A percentile compares a stretch with the other conserved stretches of the same genome.
phyloP scores from a whole-genome alignment of 2,113 vertebrate genomes.

The Rhynchomys soricoides region DNA sequence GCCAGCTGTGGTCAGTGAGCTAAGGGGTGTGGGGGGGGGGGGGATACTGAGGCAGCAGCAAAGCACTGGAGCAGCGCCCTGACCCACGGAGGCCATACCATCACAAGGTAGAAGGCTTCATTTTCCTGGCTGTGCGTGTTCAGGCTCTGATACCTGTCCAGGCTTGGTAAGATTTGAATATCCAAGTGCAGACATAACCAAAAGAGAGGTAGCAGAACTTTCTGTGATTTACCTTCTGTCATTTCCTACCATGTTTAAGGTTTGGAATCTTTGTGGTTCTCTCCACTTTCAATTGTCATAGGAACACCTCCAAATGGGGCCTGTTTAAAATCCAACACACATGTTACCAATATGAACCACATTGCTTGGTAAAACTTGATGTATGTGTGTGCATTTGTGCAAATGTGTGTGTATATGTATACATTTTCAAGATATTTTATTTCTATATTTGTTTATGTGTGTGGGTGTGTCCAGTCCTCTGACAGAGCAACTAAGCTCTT shows the following conservation, averaged over 20 bases:
- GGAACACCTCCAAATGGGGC: background rate
- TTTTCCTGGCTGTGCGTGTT: rapidly evolving
- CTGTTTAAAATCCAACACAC: background rate
- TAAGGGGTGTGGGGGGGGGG: background rate
- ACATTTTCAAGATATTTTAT: background rate
- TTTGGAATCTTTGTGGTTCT: background rate
- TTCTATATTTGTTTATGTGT: background rate
- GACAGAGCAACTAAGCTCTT: background rate
- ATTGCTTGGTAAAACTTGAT: background rate
- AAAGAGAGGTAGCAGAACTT: background rate
- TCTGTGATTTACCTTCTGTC: background rate
- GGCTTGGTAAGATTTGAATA: background rate
- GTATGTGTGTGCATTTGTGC: too few relatives aligned
- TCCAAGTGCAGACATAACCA: background rate
- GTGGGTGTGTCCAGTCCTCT: background rate
- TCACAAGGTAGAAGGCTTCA: background rate
- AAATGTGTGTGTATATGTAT: background rate
- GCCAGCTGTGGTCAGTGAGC: rapidly evolving
- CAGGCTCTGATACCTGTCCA: background rate
- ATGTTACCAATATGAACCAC: background rate
- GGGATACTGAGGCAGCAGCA: too few relatives aligned
- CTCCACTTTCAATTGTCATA: background rate
- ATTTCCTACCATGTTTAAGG: background rate
- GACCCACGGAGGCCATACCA: background rate
- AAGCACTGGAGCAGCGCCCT: background rate